Conservation (phyloP, 1,140 invertebrate species). For the Cherax destructor region DNA sequence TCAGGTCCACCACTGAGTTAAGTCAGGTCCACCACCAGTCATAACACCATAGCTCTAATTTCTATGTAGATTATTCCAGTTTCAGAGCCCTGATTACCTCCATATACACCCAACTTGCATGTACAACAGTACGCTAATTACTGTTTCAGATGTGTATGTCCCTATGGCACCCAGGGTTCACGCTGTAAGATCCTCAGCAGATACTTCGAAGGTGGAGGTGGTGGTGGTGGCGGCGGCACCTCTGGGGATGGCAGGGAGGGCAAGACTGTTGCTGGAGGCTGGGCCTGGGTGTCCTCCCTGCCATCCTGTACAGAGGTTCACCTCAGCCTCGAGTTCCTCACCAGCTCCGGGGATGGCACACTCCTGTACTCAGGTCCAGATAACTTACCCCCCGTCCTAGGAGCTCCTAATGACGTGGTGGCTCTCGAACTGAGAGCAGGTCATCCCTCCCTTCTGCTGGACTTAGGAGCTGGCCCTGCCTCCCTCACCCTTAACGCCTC, state of each 20-base stretch:
- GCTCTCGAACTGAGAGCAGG: constrained; percentile 41
- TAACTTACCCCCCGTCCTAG: background rate
- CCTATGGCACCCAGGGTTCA: constrained; percentile 35
- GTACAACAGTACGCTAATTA: no score
- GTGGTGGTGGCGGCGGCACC: background rate
- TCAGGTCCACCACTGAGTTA: no score
- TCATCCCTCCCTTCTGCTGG: constrained; percentile 33
- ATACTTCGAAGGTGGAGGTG: constrained; percentile 45
- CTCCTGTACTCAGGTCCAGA: constrained; percentile 52
- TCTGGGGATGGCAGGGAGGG: background rate
- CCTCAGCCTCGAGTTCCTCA: constrained; percentile 51
- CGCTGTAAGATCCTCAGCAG: constrained; percentile 48
- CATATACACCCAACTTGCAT: no score
- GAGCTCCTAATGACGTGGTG: constrained; percentile 21
- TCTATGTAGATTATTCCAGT: no score
- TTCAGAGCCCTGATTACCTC: no score
- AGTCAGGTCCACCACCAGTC: no score
- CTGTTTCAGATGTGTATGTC: constrained; percentile 46
- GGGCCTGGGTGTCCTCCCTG: constrained; percentile 54
- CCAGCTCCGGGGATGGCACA: constrained; percentile 9
- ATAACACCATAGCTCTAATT: no score
- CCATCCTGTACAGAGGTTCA: constrained; percentile 59
- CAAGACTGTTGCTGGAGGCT: background rate
- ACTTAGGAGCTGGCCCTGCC: constrained; percentile 38
- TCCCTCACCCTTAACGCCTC: constrained; percentile 39